These are phyloP conservation scores for Ochropacha duplaris DNA, from an alignment of 2,888 invertebrate genomes.

Conservation along the genomic window DNA sequence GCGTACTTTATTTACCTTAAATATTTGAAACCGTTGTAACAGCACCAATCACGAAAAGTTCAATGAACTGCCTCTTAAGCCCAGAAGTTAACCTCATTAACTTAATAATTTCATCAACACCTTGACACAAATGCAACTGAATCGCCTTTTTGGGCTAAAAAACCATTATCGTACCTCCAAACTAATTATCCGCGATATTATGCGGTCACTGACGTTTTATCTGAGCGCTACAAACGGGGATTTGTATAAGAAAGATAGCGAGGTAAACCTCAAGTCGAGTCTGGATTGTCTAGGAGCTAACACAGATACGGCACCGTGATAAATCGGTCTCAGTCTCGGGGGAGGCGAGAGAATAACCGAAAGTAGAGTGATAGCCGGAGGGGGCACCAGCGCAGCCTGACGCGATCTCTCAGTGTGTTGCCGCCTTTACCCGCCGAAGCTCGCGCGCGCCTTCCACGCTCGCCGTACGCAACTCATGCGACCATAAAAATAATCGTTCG, in stretches of 20 bases:
- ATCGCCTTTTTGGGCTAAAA: slow-evolving; percentile 37
- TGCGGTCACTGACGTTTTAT: slow-evolving; percentile 50
- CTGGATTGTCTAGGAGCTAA: slow-evolving; percentile 50
- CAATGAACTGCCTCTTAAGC: slow-evolving; percentile 38
- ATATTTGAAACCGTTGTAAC: slow-evolving; percentile 47
- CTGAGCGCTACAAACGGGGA: slow-evolving; percentile 23
- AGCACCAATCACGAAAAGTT: slow-evolving; percentile 38
- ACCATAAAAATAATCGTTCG: slow-evolving; percentile 32
- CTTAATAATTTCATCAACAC: slow-evolving; percentile 32
- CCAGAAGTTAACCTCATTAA: slow-evolving; percentile 33
- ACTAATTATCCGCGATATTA: slow-evolving; percentile 49
- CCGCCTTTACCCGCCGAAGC: slow-evolving; percentile 63
- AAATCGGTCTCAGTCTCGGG: slow-evolving; percentile 69
- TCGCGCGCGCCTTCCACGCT: slow-evolving; percentile 49
- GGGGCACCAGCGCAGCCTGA: slow-evolving; percentile 60
- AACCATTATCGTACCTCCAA: slow-evolving; percentile 36
- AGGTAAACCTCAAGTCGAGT: slow-evolving; percentile 38
- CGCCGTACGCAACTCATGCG: slow-evolving; percentile 29
- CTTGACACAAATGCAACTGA: slow-evolving; percentile 31
- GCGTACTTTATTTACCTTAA: neutral
- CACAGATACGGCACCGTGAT: slow-evolving; percentile 62
- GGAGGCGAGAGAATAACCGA: slow-evolving; percentile 71
- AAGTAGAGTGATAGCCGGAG: slow-evolving; percentile 75
- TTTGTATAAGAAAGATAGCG: slow-evolving; percentile 47
- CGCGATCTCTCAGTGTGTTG: slow-evolving; percentile 64